A percentile compares a stretch with the other conserved stretches of the same genome.
phyloP scores from a whole-genome alignment of 2,113 vertebrate species.

The Ceratotherium simum region DNA sequence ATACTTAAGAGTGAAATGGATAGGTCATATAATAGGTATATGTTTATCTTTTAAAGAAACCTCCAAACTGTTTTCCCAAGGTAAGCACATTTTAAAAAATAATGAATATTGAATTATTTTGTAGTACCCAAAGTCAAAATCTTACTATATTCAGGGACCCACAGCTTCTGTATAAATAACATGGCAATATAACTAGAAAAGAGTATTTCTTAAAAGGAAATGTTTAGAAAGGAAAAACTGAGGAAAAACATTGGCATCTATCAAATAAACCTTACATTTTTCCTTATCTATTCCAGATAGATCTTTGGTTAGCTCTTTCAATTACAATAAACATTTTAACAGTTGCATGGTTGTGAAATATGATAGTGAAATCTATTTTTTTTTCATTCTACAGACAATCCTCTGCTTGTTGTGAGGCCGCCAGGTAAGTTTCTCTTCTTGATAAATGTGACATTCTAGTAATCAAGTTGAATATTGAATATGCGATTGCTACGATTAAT shows the following conservation, averaged over 20 bases:
- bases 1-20: not conserved
- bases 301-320: not conserved
- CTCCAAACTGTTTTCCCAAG: not conserved
- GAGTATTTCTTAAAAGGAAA: not conserved
- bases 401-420: conserved; percentile 93
- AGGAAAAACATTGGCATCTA: not conserved
- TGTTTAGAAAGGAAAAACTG: conserved; percentile 1
- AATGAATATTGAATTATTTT: not conserved
- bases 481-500: not conserved
- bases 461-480: not conserved
- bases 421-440: conserved; percentile 91
- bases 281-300: not conserved
- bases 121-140: not conserved
- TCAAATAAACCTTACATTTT: not conserved
- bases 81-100: not conserved
- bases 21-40: not conserved
- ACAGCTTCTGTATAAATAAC: not conserved
- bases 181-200: not conserved
- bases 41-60: not conserved
- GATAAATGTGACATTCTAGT: not conserved
- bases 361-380: conserved; percentile 5
- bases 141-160: not conserved
- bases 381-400: conserved; percentile 87
- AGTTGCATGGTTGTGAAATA: not conserved
- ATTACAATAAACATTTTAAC: not conserved